Percentiles rank a stretch among this genome's conserved stretches.
These are phyloP conservation scores for Euthynnus affinis DNA, from an alignment of 2,797 vertebrate genomes.

Conservation along the genomic window DNA sequence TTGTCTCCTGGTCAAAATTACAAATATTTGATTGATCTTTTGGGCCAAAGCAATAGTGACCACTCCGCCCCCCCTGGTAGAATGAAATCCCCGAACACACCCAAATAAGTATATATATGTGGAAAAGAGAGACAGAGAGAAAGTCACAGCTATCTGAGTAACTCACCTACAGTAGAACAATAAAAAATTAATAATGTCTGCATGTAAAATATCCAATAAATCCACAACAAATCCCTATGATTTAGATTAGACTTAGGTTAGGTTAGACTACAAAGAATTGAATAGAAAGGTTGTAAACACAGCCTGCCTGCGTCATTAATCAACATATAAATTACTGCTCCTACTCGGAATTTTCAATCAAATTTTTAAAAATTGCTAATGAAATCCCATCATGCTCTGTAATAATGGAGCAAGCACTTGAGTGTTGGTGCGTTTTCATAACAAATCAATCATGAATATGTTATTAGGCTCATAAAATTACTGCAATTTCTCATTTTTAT, in stretches of 20 bases:
- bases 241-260: constrained; percentile 17
- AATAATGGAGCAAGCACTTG: constrained; percentile 21
- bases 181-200: neutral
- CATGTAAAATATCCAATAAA: constrained; percentile 12
- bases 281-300: constrained; percentile 9
- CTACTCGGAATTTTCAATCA: constrained; percentile 21
- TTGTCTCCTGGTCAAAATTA: constrained; percentile 52
- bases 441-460: constrained; percentile 12
- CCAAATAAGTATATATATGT: constrained; percentile 19
- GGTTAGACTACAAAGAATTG: neutral
- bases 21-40: constrained; percentile 61
- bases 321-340: constrained; percentile 23
- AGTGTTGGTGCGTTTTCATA: constrained; percentile 27
- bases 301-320: constrained; percentile 16
- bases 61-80: constrained; percentile 47
- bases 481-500: neutral
- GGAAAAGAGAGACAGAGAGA: constrained; percentile 7
- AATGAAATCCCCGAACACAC: constrained; percentile 64
- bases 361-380: constrained; percentile 32
- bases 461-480: neutral
- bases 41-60: constrained; percentile 58
- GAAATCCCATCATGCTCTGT: constrained; percentile 38
- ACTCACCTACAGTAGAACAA: constrained; percentile 15
- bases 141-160: constrained; percentile 26
- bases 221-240: neutral